phyloP scores from a whole-genome alignment of 2,888 invertebrate species.

The Drosophila kambysellisi region DNA sequence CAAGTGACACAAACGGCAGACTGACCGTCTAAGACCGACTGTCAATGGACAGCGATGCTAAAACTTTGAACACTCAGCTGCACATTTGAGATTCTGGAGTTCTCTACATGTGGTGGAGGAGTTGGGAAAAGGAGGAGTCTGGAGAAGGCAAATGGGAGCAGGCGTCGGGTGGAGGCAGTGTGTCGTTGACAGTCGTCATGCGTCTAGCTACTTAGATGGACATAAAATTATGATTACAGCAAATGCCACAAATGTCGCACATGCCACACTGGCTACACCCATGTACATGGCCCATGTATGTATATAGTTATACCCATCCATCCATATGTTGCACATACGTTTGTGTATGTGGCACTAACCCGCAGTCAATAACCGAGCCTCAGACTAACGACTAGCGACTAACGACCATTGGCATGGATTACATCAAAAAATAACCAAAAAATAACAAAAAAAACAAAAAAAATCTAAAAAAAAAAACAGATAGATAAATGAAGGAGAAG shows the following conservation, averaged over 20 bases:
- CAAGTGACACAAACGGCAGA: conserved; percentile 31
- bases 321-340: neutral
- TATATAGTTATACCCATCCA: neutral
- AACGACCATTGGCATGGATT: conserved; percentile 64
- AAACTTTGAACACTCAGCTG: conserved; percentile 24
- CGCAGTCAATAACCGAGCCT: conserved; percentile 66
- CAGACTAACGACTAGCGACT: conserved; percentile 65
- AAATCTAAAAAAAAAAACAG: neutral
- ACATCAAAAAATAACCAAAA: conserved; percentile 23
- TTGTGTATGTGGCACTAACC: conserved; percentile 9
- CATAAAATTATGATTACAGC: conserved; percentile 81
- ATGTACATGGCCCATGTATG: neutral
- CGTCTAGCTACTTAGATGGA: conserved; percentile 77
- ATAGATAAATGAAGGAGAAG: neutral
- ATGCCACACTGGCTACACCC: conserved; percentile 16
- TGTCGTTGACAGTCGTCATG: conserved; percentile 76
- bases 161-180: conserved; percentile 2
- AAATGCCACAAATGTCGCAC: conserved; percentile 75
- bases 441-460: conserved; percentile 14
- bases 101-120: neutral
- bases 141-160: neutral
- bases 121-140: neutral
- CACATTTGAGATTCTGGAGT: neutral
- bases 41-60: conserved; percentile 47
- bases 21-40: conserved; percentile 28